phyloP scores from a whole-genome alignment of 1,140 invertebrate species.

The Anastrepha obliqua region DNA sequence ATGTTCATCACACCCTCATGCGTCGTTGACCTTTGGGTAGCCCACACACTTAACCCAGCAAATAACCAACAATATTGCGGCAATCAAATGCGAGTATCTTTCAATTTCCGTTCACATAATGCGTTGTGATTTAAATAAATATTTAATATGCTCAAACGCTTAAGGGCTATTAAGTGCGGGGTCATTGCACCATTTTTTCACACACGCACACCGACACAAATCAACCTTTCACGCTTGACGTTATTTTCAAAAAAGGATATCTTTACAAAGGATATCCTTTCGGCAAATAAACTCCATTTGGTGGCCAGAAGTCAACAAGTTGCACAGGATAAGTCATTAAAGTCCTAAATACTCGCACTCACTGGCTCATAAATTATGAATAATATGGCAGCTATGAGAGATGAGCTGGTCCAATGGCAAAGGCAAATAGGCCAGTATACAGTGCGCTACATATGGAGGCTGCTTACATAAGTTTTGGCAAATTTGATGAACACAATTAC shows the following conservation, averaged over 20 bases:
- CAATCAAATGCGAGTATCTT: neutral
- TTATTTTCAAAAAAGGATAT: neutral
- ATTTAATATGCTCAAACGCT: constrained; percentile 27
- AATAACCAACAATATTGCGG: no score
- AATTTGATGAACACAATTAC: no score
- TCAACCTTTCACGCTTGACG: neutral
- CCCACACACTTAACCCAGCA: neutral
- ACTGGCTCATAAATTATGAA: constrained; percentile 21
- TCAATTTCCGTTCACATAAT: constrained; percentile 26
- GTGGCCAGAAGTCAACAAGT: constrained; percentile 29
- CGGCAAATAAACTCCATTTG: neutral
- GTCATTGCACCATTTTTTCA: neutral
- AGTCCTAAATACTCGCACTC: neutral
- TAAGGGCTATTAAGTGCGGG: constrained; percentile 26
- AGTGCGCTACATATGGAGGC: neutral
- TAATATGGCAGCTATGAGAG: neutral
- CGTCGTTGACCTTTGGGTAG: neutral
- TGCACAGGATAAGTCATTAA: constrained; percentile 25
- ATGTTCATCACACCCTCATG: neutral
- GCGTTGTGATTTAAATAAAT: constrained; percentile 37
- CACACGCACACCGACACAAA: neutral
- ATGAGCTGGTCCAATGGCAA: neutral
- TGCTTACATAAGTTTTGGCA: no score
- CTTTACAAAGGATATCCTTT: neutral
- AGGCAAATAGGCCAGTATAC: neutral